phyloP scores from a whole-genome alignment of 2,888 invertebrate species.

The Troides aeacus region DNA sequence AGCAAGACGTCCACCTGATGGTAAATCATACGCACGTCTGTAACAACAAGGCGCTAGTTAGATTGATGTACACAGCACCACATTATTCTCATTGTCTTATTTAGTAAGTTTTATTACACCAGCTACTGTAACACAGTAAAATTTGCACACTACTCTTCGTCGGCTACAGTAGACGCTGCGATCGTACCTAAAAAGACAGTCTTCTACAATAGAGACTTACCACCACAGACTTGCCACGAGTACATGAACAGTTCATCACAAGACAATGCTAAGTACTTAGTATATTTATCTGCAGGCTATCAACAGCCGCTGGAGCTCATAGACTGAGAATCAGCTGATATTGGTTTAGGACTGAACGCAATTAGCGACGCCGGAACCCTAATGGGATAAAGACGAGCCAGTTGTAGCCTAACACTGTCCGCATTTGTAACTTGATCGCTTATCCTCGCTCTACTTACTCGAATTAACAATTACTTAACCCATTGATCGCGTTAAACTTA shows the following conservation, averaged over 20 bases:
- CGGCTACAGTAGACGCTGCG: no score
- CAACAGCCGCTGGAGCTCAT: background rate
- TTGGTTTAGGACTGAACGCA: conserved; percentile 35
- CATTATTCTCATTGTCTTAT: no score
- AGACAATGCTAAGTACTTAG: background rate
- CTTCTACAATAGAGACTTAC: no score
- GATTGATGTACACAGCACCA: no score
- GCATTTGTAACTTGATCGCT: conserved; percentile 8
- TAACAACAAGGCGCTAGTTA: no score
- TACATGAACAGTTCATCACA: background rate
- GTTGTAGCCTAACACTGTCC: conserved; percentile 7
- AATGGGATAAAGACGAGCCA: conserved; percentile 32
- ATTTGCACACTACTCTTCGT: no score
- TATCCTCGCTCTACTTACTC: background rate
- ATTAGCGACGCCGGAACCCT: conserved; percentile 40
- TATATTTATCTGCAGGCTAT: background rate
- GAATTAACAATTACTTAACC: conserved; percentile 3
- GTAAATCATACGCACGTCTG: no score
- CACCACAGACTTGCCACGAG: no score
- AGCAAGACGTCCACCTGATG: no score
- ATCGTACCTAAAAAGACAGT: no score
- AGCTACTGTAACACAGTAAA: no score
- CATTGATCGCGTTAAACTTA: background rate
- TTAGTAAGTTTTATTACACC: no score
- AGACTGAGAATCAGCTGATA: conserved; percentile 22